These are phyloP conservation scores for Phrynocephalus guinanensis DNA, from an alignment of 2,797 vertebrate species.

Conservation along the genomic window DNA sequence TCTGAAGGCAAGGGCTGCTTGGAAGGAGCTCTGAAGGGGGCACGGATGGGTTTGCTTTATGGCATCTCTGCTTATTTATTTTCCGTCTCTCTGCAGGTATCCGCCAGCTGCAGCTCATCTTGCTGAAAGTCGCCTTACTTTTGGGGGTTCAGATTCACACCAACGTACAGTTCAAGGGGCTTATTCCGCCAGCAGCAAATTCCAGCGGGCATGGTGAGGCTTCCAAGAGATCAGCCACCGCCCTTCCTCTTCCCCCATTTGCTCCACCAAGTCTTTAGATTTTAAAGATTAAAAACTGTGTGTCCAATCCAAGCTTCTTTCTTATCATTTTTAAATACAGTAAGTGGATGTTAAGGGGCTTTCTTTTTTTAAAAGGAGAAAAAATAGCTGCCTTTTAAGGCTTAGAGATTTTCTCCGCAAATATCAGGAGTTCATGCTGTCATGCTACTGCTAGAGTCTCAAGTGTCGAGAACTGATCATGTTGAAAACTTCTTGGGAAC, in stretches of 20 bases:
- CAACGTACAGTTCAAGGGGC: constrained; percentile 83
- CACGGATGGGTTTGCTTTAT: neutral
- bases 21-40: neutral
- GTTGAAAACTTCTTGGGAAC: neutral
- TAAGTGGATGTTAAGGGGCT: too few relatives aligned
- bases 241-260: neutral
- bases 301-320: neutral
- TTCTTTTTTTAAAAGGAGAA: neutral
- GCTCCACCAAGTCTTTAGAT: neutral
- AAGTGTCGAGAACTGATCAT: neutral
- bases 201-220: constrained; percentile 21
- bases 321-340: neutral
- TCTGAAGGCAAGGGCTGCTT: neutral
- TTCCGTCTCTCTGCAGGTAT: constrained; percentile 82
- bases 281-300: neutral
- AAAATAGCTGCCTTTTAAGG: neutral
- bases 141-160: constrained; percentile 93
- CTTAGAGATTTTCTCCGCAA: neutral
- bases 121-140: constrained; percentile 90
- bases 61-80: neutral
- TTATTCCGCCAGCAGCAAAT: constrained; percentile 68
- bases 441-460: neutral
- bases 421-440: neutral
- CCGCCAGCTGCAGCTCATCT: constrained; percentile 91
- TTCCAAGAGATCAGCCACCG: neutral